Percentiles rank a stretch among this genome's conserved stretches.
phyloP scores from a whole-genome alignment of 2,888 invertebrate species.

The Pegoplata infirma region DNA sequence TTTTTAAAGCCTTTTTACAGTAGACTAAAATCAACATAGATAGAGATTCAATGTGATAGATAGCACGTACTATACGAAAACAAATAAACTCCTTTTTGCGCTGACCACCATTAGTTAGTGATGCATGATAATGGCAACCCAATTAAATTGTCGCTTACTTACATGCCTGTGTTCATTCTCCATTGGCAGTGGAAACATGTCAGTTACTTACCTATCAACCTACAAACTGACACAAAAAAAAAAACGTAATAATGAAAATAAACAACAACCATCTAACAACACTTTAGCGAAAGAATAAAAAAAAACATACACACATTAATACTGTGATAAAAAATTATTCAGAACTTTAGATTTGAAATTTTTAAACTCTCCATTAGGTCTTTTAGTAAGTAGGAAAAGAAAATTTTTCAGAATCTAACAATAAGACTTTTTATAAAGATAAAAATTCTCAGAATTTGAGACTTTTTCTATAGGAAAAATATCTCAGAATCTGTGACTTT shows the following conservation, averaged over 20 bases:
- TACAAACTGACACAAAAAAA: not conserved
- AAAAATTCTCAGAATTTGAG: too few species aligned
- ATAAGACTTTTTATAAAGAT: too few species aligned
- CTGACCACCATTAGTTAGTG: slow-evolving; percentile 30
- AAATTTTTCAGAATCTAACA: too few species aligned
- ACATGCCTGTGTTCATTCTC: not conserved
- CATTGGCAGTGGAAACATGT: slow-evolving; percentile 15
- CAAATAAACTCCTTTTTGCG: not conserved
- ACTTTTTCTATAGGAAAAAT: too few species aligned
- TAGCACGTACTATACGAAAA: not conserved
- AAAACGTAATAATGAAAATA: too few species aligned
- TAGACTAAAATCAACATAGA: slow-evolving; percentile 11
- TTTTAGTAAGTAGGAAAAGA: too few species aligned
- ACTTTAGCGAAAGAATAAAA: not conserved
- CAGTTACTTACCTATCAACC: slow-evolving; percentile 43
- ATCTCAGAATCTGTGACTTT: too few species aligned
- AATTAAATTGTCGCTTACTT: slow-evolving; percentile 42
- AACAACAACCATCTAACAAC: slow-evolving; percentile 1
- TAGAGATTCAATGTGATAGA: slow-evolving; percentile 4
- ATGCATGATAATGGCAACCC: slow-evolving; percentile 52
- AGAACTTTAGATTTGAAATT: too few species aligned
- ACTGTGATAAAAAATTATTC: too few species aligned
- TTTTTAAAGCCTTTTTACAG: not conserved
- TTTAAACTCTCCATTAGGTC: too few species aligned
- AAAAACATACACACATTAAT: not conserved